Evolutionary conservation across 1,140 invertebrate species (phyloP).

Genomic region (Sarcophaga peregrina): DNA sequence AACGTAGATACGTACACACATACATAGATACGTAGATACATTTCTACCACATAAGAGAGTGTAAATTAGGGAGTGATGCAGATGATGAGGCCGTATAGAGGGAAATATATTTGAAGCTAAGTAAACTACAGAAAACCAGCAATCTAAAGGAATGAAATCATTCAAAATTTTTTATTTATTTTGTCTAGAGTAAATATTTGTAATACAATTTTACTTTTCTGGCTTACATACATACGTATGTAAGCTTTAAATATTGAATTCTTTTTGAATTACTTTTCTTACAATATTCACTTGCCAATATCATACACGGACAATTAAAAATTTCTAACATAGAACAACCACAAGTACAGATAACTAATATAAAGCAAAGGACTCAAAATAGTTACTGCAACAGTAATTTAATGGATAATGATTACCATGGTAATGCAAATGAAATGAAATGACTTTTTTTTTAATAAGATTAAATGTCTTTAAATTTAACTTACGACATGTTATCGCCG

Average conservation of each 20-base stretch:
- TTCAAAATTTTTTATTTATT: not conserved
- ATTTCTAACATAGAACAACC: not conserved
- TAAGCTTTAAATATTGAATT: not conserved
- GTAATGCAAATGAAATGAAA: too few relatives aligned
- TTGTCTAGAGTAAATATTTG: too few relatives aligned
- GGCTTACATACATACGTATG: too few relatives aligned
- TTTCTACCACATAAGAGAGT: not conserved
- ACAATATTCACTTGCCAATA: not conserved
- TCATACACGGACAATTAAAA: not conserved
- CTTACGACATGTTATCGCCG: constrained; percentile 66
- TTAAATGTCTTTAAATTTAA: constrained; percentile 26
- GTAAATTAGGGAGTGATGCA: not conserved
- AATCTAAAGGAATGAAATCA: not conserved
- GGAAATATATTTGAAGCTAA: not conserved
- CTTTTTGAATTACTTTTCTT: not conserved
- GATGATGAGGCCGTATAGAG: not conserved
- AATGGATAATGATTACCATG: too few relatives aligned
- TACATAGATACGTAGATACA: too few relatives aligned
- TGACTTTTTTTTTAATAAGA: too few relatives aligned
- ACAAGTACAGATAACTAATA: not conserved
- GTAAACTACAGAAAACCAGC: not conserved
- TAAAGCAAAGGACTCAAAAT: too few relatives aligned
- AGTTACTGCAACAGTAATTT: too few relatives aligned
- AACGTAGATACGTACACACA: not conserved
- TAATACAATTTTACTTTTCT: too few relatives aligned